These are phyloP conservation scores for Carcinoscorpius rotundicauda DNA, from an alignment of 1,140 invertebrate species.

Conservation along the genomic window DNA sequence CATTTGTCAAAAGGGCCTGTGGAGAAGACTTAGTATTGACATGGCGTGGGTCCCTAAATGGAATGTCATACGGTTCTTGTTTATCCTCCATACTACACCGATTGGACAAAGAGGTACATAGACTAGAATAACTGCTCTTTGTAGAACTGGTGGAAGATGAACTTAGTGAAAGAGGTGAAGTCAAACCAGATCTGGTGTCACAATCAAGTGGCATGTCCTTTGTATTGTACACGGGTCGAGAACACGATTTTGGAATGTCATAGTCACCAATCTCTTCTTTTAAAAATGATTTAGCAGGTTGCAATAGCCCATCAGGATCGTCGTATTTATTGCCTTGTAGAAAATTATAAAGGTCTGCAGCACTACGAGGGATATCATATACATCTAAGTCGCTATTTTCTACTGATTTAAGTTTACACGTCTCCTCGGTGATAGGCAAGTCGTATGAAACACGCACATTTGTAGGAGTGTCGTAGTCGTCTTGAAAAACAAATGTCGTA, in stretches of 20 bases:
- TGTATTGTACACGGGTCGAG: too few species aligned
- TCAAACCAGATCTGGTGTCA: slow-evolving; percentile 29
- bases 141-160: slow-evolving; percentile 30
- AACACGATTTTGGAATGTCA: slow-evolving; percentile 17
- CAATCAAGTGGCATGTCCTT: slow-evolving; percentile 22
- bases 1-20: background rate
- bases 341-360: too few species aligned
- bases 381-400: too few species aligned
- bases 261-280: slow-evolving; percentile 14
- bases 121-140: slow-evolving; percentile 26
- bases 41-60: slow-evolving; percentile 10
- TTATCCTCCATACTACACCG: slow-evolving; percentile 36
- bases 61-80: slow-evolving; percentile 34
- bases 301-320: too few species aligned
- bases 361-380: too few species aligned
- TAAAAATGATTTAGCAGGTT: too few species aligned
- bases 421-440: too few species aligned
- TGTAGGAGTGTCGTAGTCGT: too few species aligned
- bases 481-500: too few species aligned
- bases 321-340: too few species aligned
- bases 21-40: slow-evolving; percentile 4
- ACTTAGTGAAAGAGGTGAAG: slow-evolving; percentile 25
- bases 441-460: too few species aligned
- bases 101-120: slow-evolving; percentile 30
- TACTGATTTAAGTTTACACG: too few species aligned